Base-by-base conservation (phyloP, 2,797 vertebrate species). In the Melanogrammus aeglefinus region DNA sequence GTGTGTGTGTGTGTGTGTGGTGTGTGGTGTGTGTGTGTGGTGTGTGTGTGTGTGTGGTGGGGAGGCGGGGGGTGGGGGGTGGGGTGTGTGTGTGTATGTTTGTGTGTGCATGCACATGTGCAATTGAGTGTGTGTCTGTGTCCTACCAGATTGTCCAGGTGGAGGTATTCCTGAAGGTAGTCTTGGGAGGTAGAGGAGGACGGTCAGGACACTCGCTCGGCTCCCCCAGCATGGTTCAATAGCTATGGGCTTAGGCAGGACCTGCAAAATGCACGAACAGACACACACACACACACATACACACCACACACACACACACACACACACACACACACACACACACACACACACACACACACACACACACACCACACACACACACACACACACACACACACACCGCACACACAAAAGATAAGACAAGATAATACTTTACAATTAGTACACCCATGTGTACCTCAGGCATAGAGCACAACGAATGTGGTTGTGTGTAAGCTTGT, bases 141-240 rank as follows among this genome's bases (percentile, higher is more conserved):
- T 76, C 93, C 69, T 94, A 98, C 96, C 96, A 91, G 95, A 97
- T 86, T 98, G 96, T 71, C 96, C 97, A 0, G 96, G 96, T 0
- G 96, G 96, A n/a, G 96, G 96, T 16, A 94, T 91, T 13, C 96
- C 95, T 7, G 95, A 94, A 0, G 94, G 80, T 80, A 95, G 94
- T 92, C 95, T 92, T 1, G 96, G 96, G 29, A 98, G 94, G 78
- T 95, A 96, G 76, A 98, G 87, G 73, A 98, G 94, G 27, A 98
- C 95, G 0, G 96, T 97, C 78, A 97, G 93, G 12, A 98, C 96
- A 0, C 95, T 95, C 0, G 96, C 96, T 93, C 94, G 92, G 91
- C 95, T 96, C 7, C 95, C 96, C 57, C 95, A 95, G 76, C 97
- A 98, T 0, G 96, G 96, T 85, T 98, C 96, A 24, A 96, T 90